Evolutionary conservation across 2,888 invertebrate genomes (phyloP).

Genomic region (Tetranychus truncatus): DNA sequence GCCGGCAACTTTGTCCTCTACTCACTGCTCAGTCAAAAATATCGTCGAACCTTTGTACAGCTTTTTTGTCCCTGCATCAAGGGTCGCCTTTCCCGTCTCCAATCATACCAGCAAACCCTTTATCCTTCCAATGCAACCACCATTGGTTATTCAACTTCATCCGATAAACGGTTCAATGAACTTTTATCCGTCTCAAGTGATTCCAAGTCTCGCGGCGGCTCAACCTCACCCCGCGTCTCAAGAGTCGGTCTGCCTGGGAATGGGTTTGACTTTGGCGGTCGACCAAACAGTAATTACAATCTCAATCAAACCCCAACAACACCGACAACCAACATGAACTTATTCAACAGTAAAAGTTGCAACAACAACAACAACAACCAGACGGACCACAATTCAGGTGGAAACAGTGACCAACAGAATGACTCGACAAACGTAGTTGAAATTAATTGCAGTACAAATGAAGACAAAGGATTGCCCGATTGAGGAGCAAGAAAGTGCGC

Average conservation of each 20-base stretch:
- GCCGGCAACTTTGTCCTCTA: constrained; percentile 39
- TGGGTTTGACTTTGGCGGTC: not conserved
- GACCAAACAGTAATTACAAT: not conserved
- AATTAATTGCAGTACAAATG: no score
- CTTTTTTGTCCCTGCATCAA: constrained; percentile 27
- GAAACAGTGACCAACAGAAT: no score
- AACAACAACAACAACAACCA: not conserved
- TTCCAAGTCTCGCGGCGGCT: not conserved
- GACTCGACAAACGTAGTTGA: no score
- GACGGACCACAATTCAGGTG: no score
- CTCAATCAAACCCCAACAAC: not conserved
- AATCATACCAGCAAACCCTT: constrained; percentile 3
- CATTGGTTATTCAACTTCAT: not conserved
- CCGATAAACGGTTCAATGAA: not conserved
- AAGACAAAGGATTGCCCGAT: no score
- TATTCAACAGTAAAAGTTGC: not conserved
- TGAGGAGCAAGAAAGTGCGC: no score
- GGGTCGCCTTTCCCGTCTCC: constrained; percentile 3
- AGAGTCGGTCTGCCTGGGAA: not conserved
- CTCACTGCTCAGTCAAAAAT: constrained; percentile 36
- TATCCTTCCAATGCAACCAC: not conserved
- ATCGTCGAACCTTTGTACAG: constrained; percentile 32
- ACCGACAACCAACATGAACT: not conserved
- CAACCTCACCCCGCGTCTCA: not conserved
- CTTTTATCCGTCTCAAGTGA: not conserved